Percentiles rank a stretch among this genome's conserved stretches.
phyloP scores from a whole-genome alignment of 2,888 invertebrate genomes.

The Ochlodes sylvanus region DNA sequence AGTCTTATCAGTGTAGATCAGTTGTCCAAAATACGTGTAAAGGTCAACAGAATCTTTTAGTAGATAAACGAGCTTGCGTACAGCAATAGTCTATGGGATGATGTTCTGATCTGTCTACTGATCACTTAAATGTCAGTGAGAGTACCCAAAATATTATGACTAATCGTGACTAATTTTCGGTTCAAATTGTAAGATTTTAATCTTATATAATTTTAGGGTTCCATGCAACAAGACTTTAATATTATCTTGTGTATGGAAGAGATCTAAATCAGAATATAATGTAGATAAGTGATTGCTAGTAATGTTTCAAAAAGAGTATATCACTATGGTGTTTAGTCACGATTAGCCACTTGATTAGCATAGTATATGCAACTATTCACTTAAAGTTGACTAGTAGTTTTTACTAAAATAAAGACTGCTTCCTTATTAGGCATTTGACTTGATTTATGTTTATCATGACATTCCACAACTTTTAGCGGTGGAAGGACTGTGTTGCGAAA shows the following conservation, averaged over 20 bases:
- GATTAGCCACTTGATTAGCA: too few species aligned
- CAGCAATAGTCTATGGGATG: constrained; percentile 11
- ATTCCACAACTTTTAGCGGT: too few species aligned
- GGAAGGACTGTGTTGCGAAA: too few species aligned
- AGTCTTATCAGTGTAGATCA: constrained; percentile 22
- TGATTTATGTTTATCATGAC: too few species aligned
- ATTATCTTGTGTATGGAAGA: background rate
- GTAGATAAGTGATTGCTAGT: too few species aligned
- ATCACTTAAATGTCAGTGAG: constrained; percentile 16
- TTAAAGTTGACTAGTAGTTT: too few species aligned
- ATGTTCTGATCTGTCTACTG: constrained; percentile 10
- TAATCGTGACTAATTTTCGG: constrained; percentile 14
- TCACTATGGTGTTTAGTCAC: too few species aligned
- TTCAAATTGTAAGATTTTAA: background rate
- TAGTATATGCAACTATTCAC: too few species aligned
- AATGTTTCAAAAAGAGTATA: too few species aligned
- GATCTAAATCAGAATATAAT: too few species aligned
- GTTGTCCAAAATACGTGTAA: constrained; percentile 28
- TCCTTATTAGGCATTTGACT: too few species aligned
- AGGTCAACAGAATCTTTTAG: constrained; percentile 28
- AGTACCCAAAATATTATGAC: constrained; percentile 25
- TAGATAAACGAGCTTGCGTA: constrained; percentile 22
- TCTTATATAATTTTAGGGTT: background rate
- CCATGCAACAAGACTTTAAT: background rate
- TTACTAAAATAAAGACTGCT: too few species aligned